Evolutionary conservation across 1,140 invertebrate species (phyloP).

Genomic region (Hesperophylax magnus): DNA sequence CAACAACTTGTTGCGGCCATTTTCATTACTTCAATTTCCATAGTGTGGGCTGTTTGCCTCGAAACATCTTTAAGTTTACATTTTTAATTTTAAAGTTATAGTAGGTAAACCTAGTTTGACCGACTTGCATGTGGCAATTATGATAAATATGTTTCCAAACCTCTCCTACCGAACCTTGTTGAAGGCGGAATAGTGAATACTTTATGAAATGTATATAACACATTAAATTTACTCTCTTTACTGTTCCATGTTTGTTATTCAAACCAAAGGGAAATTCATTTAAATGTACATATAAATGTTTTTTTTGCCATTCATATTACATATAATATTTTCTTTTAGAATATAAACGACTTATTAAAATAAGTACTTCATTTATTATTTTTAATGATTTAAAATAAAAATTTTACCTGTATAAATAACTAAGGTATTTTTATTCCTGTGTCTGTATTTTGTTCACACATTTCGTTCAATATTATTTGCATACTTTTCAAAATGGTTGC

Average conservation of each 20-base stretch:
- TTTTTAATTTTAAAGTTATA: too few species aligned
- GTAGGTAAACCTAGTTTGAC: too few species aligned
- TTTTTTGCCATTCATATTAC: conserved; percentile 28
- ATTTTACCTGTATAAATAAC: conserved; percentile 38
- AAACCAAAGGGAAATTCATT: conserved; percentile 31
- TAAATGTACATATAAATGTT: conserved; percentile 38
- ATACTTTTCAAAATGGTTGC: too few species aligned
- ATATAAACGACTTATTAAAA: conserved; percentile 18
- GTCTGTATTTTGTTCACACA: neutral
- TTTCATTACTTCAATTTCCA: neutral
- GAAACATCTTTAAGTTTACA: too few species aligned
- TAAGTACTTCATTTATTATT: conserved; percentile 36
- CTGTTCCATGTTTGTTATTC: conserved; percentile 14
- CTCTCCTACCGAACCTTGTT: too few species aligned
- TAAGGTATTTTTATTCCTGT: conserved; percentile 32
- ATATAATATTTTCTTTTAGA: conserved; percentile 29
- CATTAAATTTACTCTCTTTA: neutral
- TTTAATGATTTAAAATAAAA: conserved; percentile 38
- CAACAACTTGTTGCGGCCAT: neutral
- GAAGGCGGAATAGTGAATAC: neutral
- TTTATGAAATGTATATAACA: conserved; percentile 29
- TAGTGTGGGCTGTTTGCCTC: too few species aligned
- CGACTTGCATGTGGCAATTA: too few species aligned
- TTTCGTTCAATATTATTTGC: neutral
- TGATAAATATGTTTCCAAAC: too few species aligned